Evolutionary conservation across 2,888 invertebrate species (phyloP).

Genomic region (Acholoe squamosa): DNA sequence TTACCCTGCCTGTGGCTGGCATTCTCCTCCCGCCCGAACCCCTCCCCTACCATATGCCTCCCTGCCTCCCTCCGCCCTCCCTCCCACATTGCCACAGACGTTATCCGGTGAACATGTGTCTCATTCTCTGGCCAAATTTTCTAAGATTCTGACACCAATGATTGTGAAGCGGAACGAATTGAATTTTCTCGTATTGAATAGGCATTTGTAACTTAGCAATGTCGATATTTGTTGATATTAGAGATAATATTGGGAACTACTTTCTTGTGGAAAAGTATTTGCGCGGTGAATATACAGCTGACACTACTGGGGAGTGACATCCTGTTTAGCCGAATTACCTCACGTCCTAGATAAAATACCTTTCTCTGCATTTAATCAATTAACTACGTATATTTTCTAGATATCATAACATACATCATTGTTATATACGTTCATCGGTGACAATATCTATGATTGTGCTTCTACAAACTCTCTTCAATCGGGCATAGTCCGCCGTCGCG

Average conservation of each 20-base stretch:
- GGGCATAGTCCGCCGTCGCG: slow-evolving; percentile 11
- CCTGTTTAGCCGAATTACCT: neutral
- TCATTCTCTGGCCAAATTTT: too few relatives aligned
- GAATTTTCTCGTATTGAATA: too few relatives aligned
- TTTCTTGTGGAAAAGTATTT: neutral
- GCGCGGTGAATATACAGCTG: neutral
- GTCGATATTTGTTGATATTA: too few relatives aligned
- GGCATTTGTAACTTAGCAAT: too few relatives aligned
- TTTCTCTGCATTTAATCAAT: neutral
- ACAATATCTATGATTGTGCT: neutral
- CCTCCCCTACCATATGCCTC: too few relatives aligned
- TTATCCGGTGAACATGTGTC: too few relatives aligned
- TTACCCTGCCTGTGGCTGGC: too few relatives aligned
- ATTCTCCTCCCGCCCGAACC: too few relatives aligned
- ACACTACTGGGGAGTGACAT: neutral
- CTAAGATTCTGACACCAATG: too few relatives aligned
- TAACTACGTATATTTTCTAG: neutral
- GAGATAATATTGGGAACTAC: neutral
- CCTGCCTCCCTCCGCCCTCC: too few relatives aligned
- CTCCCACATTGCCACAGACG: too few relatives aligned
- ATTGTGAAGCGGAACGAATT: too few relatives aligned
- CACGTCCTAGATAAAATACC: neutral
- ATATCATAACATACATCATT: neutral
- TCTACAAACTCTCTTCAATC: neutral
- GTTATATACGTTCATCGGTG: neutral